Base-by-base conservation (phyloP, 1,140 invertebrate species). In the Zaprionus capensis region DNA sequence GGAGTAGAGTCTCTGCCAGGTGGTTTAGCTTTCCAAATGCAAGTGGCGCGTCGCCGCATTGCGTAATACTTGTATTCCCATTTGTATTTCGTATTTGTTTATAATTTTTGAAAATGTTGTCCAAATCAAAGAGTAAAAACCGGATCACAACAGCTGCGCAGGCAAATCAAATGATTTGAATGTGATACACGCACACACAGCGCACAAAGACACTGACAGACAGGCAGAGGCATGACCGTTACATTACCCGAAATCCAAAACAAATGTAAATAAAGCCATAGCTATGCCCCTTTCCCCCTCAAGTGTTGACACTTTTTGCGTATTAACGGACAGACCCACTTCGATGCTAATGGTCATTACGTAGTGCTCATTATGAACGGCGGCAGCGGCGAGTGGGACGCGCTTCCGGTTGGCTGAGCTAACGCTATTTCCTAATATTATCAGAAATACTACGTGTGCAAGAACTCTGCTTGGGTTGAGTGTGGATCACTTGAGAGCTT, bases 291-390 rank as follows among this genome's bases (percentile, higher is more conserved):
- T 17, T 26, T 17, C 62, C 64, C 69, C 59, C 46, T 36, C 17
- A 53, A 66, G 74, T 81, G 82, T 85, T 85, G 82, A 85, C 82
- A 85, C 70, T 81, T 85, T 85, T 81, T 85, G 81, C 77, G 80
- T 81, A 64, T 74, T 55, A 74, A 74, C 75, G 41, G 41, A 58
- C 46, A 71, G 36, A 9, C 34, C 73, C 55, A 76, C 68, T 46
- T 59, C 26, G 55, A 9, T 26, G 20, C 22, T 76, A 61, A 56
- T 74, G 82, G 64, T 85, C 82, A 85, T 85, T 84, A 81, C 66
- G 64, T 58, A 59, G 65, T 65, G 77, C 63, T 69, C 74, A 78
- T 62, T 70, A 69, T 72, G 70, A 81, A 57, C 24, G 4, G 24
- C 5, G 5, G 26, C 59, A 56, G 38, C 36, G 55, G 38, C 41